These are phyloP conservation scores for Girardia tigrina DNA, from an alignment of 2,888 invertebrate genomes.

Conservation along the genomic window DNA sequence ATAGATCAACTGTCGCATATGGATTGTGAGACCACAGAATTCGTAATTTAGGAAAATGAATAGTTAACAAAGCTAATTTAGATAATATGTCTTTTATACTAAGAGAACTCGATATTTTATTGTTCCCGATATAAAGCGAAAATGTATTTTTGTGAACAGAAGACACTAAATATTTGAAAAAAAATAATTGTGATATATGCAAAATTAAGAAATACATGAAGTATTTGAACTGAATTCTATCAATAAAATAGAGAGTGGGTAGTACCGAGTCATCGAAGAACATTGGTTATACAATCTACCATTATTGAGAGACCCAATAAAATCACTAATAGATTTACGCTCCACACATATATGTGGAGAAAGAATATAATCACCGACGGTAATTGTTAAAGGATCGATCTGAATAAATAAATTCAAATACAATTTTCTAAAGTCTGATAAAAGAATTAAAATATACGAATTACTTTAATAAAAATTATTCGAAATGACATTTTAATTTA, in stretches of 20 bases:
- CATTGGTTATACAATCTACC: conserved; percentile 89
- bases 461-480: too few species aligned
- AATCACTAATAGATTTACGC: conserved; percentile 81
- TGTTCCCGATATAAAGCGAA: background rate
- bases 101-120: background rate
- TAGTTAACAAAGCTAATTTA: conserved; percentile 74
- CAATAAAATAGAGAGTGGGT: conserved; percentile 70
- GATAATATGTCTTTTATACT: conserved; percentile 56
- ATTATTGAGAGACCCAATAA: conserved; percentile 81
- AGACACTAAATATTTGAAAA: conserved; percentile 45
- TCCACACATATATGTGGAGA: conserved; percentile 92
- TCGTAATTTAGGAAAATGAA: conserved; percentile 80
- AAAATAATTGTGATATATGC: background rate
- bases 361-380: conserved; percentile 92
- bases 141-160: conserved; percentile 43
- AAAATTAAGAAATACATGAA: background rate
- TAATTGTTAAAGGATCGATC: conserved; percentile 38
- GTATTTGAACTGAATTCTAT: conserved; percentile 63
- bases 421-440: too few species aligned
- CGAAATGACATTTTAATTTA: too few species aligned
- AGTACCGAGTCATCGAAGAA: conserved; percentile 76
- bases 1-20: conserved; percentile 82
- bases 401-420: conserved; percentile 9
- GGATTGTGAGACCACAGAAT: conserved; percentile 92
- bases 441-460: too few species aligned